Evolutionary conservation across 2,797 vertebrate genomes (phyloP), one percentile per base, ranked within the genome.

Genomic region (Melanogrammus aeglefinus): DNA sequence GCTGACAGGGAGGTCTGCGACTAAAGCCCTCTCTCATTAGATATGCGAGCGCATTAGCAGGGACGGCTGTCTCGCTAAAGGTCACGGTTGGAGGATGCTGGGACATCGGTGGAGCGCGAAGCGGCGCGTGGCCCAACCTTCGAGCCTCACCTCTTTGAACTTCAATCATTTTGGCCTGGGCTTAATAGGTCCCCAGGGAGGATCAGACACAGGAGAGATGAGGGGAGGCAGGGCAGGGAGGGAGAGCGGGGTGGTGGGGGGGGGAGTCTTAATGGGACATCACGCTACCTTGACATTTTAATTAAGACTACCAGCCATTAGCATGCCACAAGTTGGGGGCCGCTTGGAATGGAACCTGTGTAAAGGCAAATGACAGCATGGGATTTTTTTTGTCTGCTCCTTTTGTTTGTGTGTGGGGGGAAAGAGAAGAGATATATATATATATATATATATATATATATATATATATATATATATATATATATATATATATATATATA

Each of bases 231-330:
- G 78, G 81, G 78, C 71, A 72, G 72, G 29, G 86, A 88, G 87
- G 91, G 88, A 91, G 87, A 79, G 86, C 73, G 78, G 88, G 83
- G 85, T 76, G 82, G 78, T n/a, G n/a, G n/a, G 74, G 74, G 75
- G 33, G 38, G 63, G 75, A 73, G 80, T 80, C 88, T 91, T 94
- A 94, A 94, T 94, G 93, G 92, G 92, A 94, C 92, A 94, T 94
- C 92, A 93, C 88, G 90, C 91, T 90, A 94, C 94, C 92, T 91
- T 95, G 94, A 95, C 94, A 95, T 95, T 95, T 95, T 95, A 95
- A 95, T 95, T 95, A 95, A 94, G 93, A 94, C 91, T 93, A 88
- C 80, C 86, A 88, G 84, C 87, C 83, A 94, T 94, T 94, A 94
- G 93, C 89, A 93, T 93, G 92, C 92, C 87, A 86, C 78, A 90